phyloP scores from a whole-genome alignment of 2,888 invertebrate species.

The Caenorhabditis doughertyi region DNA sequence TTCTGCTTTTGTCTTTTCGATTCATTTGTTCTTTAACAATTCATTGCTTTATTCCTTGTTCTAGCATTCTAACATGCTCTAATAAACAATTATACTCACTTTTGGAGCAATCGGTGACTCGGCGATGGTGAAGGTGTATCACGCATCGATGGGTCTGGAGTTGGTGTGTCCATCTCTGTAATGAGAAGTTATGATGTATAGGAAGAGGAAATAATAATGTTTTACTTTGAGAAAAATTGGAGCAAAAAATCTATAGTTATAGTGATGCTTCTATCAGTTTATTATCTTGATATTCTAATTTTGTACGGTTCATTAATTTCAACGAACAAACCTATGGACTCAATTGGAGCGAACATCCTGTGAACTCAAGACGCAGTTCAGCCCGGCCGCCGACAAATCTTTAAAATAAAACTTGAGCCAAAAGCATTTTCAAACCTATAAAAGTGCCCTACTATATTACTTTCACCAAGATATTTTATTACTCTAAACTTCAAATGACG shows the following conservation, averaged over 20 bases:
- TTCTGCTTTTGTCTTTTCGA: conserved; percentile 26
- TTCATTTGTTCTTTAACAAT: conserved; percentile 10
- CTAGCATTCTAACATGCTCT: conserved; percentile 33
- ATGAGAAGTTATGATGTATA: background rate
- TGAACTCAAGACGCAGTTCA: background rate
- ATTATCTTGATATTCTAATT: background rate
- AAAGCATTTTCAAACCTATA: conserved; percentile 21
- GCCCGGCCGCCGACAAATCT: background rate
- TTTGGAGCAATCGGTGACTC: conserved; percentile 37
- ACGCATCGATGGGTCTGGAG: conserved; percentile 54
- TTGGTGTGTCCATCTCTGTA: conserved; percentile 45
- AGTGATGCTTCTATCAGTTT: too few relatives aligned
- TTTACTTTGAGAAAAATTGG: too few relatives aligned
- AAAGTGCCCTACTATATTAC: conserved; percentile 21
- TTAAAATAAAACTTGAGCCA: background rate
- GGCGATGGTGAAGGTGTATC: conserved; percentile 53
- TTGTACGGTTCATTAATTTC: conserved; percentile 32
- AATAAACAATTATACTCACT: conserved; percentile 57
- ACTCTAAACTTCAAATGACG: conserved; percentile 22
- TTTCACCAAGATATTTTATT: conserved; percentile 37
- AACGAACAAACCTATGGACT: background rate
- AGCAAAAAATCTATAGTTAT: too few relatives aligned
- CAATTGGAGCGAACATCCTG: conserved; percentile 50
- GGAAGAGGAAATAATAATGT: too few relatives aligned
- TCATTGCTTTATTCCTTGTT: conserved; percentile 11